Evolutionary conservation across 1,140 invertebrate genomes (phyloP).

Genomic region (Cardiocondyla obscurior): DNA sequence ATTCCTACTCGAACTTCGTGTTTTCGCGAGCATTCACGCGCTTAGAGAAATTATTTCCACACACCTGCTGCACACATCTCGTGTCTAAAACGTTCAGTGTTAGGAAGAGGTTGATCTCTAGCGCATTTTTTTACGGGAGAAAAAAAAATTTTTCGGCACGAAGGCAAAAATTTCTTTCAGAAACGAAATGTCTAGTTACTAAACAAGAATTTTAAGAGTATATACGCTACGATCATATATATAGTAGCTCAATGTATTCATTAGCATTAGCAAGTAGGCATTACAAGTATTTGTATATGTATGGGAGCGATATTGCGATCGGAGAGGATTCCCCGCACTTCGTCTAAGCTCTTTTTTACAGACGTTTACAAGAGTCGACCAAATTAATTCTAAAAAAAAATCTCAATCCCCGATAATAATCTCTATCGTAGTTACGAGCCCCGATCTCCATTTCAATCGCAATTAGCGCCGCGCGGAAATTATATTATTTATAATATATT

Average conservation of each 20-base stretch:
- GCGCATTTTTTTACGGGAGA: constrained; percentile 57
- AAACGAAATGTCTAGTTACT: constrained; percentile 69
- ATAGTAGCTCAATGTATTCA: constrained; percentile 72
- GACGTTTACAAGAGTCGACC: constrained; percentile 38
- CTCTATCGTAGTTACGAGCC: constrained; percentile 1
- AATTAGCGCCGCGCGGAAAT: not conserved
- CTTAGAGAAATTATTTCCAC: constrained; percentile 75
- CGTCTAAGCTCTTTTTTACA: constrained; percentile 22
- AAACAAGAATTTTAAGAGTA: constrained; percentile 60
- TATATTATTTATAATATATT: constrained; percentile 24
- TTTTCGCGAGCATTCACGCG: constrained; percentile 62
- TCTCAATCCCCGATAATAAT: constrained; percentile 23
- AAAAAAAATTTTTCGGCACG: constrained; percentile 52
- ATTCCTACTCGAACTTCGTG: constrained; percentile 71
- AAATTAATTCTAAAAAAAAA: constrained; percentile 8
- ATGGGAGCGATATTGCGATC: constrained; percentile 57
- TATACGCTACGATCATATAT: constrained; percentile 68
- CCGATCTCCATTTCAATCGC: not conserved
- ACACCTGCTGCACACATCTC: constrained; percentile 32
- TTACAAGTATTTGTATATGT: constrained; percentile 66
- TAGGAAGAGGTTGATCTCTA: not conserved
- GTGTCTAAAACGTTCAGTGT: constrained; percentile 55
- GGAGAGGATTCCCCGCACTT: constrained; percentile 44
- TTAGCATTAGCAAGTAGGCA: constrained; percentile 65
- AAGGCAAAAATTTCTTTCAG: constrained; percentile 56